Conservation (phyloP, 2,113 vertebrate genomes). For the Ornithorhynchus anatinus region DNA sequence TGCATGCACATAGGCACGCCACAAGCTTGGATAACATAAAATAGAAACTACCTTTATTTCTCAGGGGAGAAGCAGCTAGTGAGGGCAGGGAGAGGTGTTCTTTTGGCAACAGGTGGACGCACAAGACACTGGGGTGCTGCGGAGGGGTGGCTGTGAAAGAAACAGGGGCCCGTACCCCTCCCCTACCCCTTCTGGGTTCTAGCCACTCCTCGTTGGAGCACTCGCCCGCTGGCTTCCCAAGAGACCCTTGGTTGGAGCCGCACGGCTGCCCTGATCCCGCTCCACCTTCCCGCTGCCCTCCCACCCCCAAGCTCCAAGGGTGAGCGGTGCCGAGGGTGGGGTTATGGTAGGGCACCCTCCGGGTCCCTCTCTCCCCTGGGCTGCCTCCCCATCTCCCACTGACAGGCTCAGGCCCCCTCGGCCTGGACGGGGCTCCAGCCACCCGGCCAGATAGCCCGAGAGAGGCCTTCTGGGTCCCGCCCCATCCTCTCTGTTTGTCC, state of each 20-base stretch:
- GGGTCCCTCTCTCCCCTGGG: background rate
- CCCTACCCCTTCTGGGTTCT: conserved; percentile 25
- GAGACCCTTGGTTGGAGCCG: conserved; percentile 1
- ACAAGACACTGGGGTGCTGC: background rate
- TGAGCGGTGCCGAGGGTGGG: background rate
- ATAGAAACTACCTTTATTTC: conserved; percentile 64
- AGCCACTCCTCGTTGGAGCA: conserved; percentile 19
- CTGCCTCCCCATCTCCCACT: background rate
- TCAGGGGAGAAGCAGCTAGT: conserved; percentile 52
- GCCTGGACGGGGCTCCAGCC: background rate
- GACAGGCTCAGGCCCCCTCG: conserved; percentile 7
- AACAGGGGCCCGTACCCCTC: conserved; percentile 17
- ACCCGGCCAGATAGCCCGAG: too few species aligned
- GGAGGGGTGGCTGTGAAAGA: background rate
- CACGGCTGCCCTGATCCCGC: background rate
- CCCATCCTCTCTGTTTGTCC: too few species aligned
- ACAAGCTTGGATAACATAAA: conserved; percentile 45
- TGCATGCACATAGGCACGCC: too few species aligned
- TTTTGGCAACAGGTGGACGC: conserved; percentile 33
- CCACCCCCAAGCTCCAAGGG: too few species aligned
- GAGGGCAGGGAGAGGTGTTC: background rate
- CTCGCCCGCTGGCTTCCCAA: conserved; percentile 33
- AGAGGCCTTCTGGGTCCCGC: too few species aligned
- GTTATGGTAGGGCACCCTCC: background rate
- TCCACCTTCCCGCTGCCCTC: too few species aligned